A percentile compares a stretch with the other conserved stretches of the same genome.
Evolutionary conservation across 2,797 vertebrate species (phyloP).

Genomic region (Uromys caudimaculatus): DNA sequence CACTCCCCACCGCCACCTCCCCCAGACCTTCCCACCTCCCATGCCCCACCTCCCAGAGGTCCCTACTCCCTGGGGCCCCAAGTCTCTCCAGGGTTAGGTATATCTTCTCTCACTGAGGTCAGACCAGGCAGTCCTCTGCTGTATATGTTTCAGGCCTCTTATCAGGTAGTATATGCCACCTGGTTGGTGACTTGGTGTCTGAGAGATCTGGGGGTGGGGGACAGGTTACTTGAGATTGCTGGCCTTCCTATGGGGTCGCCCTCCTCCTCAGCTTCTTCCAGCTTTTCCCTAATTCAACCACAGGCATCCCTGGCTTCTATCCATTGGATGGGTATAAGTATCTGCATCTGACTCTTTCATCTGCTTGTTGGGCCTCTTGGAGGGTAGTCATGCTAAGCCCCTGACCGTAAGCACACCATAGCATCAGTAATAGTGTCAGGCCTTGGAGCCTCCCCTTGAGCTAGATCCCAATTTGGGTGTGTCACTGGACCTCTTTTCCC

Average conservation of each 20-base stretch:
- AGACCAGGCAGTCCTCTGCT: neutral
- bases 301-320: neutral
- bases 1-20: neutral
- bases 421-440: neutral
- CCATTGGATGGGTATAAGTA: neutral
- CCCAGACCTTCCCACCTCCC: neutral
- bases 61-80: neutral
- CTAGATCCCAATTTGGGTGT: neutral
- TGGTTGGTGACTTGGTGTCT: neutral
- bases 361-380: neutral
- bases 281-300: neutral
- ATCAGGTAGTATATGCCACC: neutral
- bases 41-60: no score
- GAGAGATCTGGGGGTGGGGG: neutral
- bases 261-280: neutral
- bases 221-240: neutral
- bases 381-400: neutral
- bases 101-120: neutral
- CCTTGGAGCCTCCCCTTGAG: neutral
- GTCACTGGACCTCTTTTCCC: neutral
- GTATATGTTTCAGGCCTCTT: neutral
- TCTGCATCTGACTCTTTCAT: neutral
- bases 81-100: neutral
- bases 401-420: neutral
- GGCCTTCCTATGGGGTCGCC: neutral